These are phyloP conservation scores for Acrossocheilus wenchowensis DNA, from an alignment of 2,797 vertebrate species.

Conservation along the genomic window DNA sequence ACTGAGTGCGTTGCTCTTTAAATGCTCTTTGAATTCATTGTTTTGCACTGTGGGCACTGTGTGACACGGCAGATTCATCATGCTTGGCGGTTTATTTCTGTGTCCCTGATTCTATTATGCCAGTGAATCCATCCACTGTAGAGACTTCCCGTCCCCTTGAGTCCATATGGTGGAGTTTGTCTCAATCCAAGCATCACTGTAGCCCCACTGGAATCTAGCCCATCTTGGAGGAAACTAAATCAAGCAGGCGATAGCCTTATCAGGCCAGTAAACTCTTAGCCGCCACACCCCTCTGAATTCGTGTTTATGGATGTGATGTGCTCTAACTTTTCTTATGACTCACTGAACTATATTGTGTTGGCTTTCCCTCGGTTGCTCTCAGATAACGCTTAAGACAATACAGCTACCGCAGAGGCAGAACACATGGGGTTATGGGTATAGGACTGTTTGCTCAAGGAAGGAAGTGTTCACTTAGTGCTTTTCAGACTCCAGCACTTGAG, in stretches of 20 bases:
- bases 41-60: constrained; percentile 23
- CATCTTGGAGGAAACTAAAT: constrained; percentile 42
- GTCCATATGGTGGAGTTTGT: constrained; percentile 41
- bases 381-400: constrained; percentile 57
- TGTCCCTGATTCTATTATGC: constrained; percentile 38
- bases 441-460: constrained; percentile 53
- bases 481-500: constrained; percentile 51
- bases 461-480: constrained; percentile 55
- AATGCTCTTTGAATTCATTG: constrained; percentile 52
- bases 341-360: constrained; percentile 58
- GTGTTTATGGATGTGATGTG: constrained; percentile 50
- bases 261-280: constrained; percentile 31
- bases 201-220: constrained; percentile 8
- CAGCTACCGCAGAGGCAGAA: constrained; percentile 32
- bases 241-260: constrained; percentile 23
- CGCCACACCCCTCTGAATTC: constrained; percentile 24
- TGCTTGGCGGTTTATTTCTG: constrained; percentile 47
- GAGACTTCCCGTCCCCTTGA: constrained; percentile 17
- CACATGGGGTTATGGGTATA: constrained; percentile 44
- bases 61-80: constrained; percentile 32
- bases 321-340: constrained; percentile 50
- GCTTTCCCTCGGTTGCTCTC: constrained; percentile 51
- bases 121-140: constrained; percentile 13
- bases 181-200: constrained; percentile 44
- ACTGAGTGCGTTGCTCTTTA: constrained; percentile 46